These are phyloP conservation scores for Bombus waltoni DNA, from an alignment of 1,140 invertebrate genomes.

Conservation along the genomic window DNA sequence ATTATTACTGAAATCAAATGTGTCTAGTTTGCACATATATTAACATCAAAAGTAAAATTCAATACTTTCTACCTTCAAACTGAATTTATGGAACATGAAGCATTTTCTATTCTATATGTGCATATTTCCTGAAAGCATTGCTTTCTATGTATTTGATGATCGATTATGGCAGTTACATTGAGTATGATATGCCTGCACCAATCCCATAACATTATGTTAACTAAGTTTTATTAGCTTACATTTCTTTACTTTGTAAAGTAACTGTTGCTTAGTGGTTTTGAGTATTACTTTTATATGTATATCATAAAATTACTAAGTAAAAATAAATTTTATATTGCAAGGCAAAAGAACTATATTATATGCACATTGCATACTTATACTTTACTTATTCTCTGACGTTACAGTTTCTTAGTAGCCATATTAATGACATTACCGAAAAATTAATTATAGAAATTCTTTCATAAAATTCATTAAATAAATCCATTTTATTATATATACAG, in stretches of 20 bases:
- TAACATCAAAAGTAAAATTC: slow-evolving; percentile 13
- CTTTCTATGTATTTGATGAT: slow-evolving; percentile 7
- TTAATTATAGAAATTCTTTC: neutral
- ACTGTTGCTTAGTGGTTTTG: neutral
- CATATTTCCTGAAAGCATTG: neutral
- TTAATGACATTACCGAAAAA: neutral
- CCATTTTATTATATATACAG: neutral
- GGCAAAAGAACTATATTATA: neutral
- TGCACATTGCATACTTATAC: neutral
- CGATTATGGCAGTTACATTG: slow-evolving; percentile 39
- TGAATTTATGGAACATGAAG: neutral
- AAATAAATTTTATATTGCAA: slow-evolving; percentile 25
- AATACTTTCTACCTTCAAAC: neutral
- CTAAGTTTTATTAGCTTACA: neutral
- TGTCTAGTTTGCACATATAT: neutral
- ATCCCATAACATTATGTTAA: slow-evolving; percentile 9
- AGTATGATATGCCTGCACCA: slow-evolving; percentile 41
- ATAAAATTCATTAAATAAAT: neutral
- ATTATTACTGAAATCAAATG: neutral
- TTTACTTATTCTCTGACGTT: neutral
- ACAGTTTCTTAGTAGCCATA: neutral
- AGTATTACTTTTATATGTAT: slow-evolving; percentile 4
- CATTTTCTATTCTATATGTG: neutral
- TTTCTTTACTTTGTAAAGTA: neutral
- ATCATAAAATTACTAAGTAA: neutral